Evolutionary conservation across 2,888 invertebrate genomes (phyloP), one percentile per base, ranked within the genome.

Genomic region (Mythimna impura): DNA sequence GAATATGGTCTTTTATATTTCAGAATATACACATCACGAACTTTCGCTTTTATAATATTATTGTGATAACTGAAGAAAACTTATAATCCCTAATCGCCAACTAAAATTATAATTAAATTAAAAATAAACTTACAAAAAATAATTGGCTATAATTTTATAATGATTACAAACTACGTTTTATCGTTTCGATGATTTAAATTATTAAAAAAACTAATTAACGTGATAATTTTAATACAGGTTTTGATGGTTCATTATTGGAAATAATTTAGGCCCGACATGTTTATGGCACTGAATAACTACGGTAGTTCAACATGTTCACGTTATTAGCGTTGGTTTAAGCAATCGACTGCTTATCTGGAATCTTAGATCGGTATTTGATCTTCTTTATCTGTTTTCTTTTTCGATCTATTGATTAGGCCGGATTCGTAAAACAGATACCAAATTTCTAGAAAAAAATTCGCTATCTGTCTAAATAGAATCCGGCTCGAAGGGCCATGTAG

Each of bases 231-330:
- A 67, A 74, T 80, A 75, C 83, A n/a, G 65, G 81, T 83, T 80
- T 52, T 67, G 34, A 54, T 80, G 22, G 64, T 57, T 80, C 63
- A 80, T 80, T 80, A 80, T 83, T 80, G 64, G 57, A 75, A 80
- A 83, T 80, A 75, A 83, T 75, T 83, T 83, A 75, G 55, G 22
- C 40, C 14, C 34, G 80, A 81, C 83, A 83, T 81, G 67, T 81
- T 81, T 81, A 81, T 66, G 69, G 65, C 36, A 70, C 69, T 54
- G 69, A 47, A 79, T 69, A 82, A 73, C 64, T 65, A 25, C 70
- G 76, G 76, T 70, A 70, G 80, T 81, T 63, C 71, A 80, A 64
- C 22, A 75, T 81, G 69, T 62, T 66, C 34, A 83, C 66, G 22
- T 74, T 61, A 64, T 75, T 61, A 74, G 70, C 60, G 66, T 50